Percentiles rank a stretch among this genome's conserved stretches.
These are phyloP conservation scores for Minunthozetes semirufus DNA, from an alignment of 2,888 invertebrate species.

Conservation along the genomic window DNA sequence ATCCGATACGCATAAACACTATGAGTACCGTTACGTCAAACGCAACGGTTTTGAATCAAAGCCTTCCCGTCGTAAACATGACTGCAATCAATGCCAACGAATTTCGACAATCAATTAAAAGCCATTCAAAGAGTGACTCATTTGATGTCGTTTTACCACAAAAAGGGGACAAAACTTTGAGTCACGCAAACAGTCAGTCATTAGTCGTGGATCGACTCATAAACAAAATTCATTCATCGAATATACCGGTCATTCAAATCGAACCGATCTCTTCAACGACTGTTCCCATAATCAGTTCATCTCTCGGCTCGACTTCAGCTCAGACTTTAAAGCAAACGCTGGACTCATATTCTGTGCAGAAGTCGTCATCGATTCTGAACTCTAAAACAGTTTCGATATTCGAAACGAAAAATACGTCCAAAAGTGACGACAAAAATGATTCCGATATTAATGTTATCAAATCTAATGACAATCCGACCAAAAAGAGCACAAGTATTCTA, in stretches of 20 bases:
- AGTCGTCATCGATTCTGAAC: neutral
- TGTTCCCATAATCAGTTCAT: neutral
- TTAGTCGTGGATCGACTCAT: neutral
- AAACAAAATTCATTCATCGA: neutral
- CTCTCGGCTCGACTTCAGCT: neutral
- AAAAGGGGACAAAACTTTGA: neutral
- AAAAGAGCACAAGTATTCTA: neutral
- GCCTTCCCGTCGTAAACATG: slow-evolving; percentile 14
- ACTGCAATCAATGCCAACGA: neutral
- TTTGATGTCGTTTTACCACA: slow-evolving; percentile 13
- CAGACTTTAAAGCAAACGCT: neutral
- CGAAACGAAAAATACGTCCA: neutral
- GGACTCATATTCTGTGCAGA: neutral
- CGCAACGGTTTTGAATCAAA: neutral
- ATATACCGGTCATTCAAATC: slow-evolving; percentile 12
- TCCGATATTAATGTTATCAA: neutral
- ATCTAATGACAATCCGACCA: neutral
- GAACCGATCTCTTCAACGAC: neutral
- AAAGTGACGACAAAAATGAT: neutral
- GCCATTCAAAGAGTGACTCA: neutral
- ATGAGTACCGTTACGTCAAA: neutral
- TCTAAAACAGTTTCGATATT: neutral
- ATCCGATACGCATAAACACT: neutral
- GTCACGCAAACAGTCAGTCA: neutral
- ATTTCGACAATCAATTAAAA: neutral